phyloP scores from a whole-genome alignment of 2,888 invertebrate species.

The Tillus elongatus region DNA sequence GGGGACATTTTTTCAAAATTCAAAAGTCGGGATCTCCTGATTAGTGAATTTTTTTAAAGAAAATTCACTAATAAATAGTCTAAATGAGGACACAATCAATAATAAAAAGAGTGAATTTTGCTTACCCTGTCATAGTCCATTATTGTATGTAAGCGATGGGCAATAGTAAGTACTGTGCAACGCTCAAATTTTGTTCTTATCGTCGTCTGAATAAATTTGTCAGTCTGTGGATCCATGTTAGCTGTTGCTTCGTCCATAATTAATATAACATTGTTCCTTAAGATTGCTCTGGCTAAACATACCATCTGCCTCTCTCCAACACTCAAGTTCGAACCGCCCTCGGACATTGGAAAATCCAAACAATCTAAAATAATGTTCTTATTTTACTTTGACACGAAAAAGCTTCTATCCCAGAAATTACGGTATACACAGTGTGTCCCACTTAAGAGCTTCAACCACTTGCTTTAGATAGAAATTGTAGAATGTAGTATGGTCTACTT shows the following conservation, averaged over 20 bases:
- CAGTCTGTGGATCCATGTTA: conserved; percentile 50
- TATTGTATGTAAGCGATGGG: conserved; percentile 57
- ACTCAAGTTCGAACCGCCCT: conserved; percentile 67
- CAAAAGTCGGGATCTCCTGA: too few species aligned
- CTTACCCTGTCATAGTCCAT: conserved; percentile 50
- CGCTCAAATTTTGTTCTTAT: conserved; percentile 46
- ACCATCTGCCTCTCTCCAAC: conserved; percentile 74
- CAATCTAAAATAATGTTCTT: conserved; percentile 22
- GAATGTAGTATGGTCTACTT: too few species aligned
- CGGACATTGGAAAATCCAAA: conserved; percentile 55
- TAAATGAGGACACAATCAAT: too few species aligned
- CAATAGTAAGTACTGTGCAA: conserved; percentile 55
- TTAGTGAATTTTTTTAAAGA: too few species aligned
- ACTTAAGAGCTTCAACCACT: too few species aligned
- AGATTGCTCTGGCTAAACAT: conserved; percentile 69
- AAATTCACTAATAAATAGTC: too few species aligned
- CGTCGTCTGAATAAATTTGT: conserved; percentile 47
- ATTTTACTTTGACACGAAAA: too few species aligned
- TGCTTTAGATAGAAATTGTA: too few species aligned
- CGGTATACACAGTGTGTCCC: too few species aligned
- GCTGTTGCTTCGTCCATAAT: conserved; percentile 54
- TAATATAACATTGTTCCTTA: conserved; percentile 62
- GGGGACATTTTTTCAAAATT: too few species aligned
- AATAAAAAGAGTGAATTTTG: too few species aligned
- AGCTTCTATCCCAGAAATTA: too few species aligned